These are phyloP conservation scores for Emys orbicularis DNA, from an alignment of 2,797 vertebrate genomes.

Conservation along the genomic window DNA sequence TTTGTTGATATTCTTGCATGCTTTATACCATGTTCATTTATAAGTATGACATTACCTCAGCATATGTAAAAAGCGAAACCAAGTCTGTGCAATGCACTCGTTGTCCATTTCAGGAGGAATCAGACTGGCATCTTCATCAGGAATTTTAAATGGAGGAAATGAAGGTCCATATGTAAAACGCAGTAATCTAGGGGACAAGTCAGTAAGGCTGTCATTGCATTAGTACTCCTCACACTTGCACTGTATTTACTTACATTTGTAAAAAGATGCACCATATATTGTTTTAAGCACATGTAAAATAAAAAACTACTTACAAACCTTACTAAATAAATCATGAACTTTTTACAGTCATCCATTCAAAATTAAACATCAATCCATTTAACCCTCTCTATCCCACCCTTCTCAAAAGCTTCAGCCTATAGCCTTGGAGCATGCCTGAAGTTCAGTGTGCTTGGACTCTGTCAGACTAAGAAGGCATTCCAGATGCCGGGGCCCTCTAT, in stretches of 20 bases:
- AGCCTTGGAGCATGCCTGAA: neutral
- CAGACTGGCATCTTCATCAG: slow-evolving; percentile 90
- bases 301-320: fast-evolving
- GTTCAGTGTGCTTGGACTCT: neutral
- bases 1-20: neutral
- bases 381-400: neutral
- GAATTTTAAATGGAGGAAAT: slow-evolving; percentile 92
- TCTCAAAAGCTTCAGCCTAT: neutral
- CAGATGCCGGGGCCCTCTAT: neutral
- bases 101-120: slow-evolving; percentile 93
- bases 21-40: neutral
- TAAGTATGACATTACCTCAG: slow-evolving; percentile 84
- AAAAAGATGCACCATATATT: neutral
- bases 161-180: slow-evolving; percentile 90
- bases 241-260: neutral
- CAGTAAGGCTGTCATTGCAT: slow-evolving; percentile 3
- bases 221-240: neutral
- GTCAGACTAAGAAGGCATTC: neutral
- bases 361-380: neutral
- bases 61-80: slow-evolving; percentile 96
- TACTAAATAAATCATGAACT: neutral
- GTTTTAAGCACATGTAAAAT: neutral
- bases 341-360: neutral
- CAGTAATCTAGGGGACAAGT: slow-evolving; percentile 84
- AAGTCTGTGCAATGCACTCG: slow-evolving; percentile 91